Base-by-base conservation (phyloP, 2,797 vertebrate genomes). In the Tangara arthus region DNA sequence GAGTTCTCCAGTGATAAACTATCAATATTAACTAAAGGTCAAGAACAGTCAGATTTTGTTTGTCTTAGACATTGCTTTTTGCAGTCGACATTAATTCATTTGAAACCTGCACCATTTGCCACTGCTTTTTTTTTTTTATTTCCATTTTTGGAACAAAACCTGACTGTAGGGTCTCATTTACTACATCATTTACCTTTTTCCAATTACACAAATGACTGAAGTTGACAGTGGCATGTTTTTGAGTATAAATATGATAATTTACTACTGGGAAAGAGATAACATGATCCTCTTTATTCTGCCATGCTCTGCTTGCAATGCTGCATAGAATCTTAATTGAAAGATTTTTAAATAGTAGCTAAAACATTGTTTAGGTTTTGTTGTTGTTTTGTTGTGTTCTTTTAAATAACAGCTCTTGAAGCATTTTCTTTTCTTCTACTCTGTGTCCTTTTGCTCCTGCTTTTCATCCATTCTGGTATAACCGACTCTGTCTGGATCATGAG, bases 401-500 rank as follows among this genome's bases (percentile, higher is more conserved):
- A 87, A 96, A 97, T 96, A 97, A 92, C 91, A 94, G 90, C 64
- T 90, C 91, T 90, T 56, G 26, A 85, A 91, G 63, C 80, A 66
- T 93, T 97, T 95, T 95, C 94, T 98, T 96, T 99, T 99, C 99
- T 99, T 98, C 98, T 99, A 97, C 97, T 98, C 96, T 97, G 98
- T 98, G 98, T 98, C 97, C 98, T 98, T 98, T 99, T 98, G 98
- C 99, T 99, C 98, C 98, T 98, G 98, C 98, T 99, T 98, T 98
- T 98, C 98, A 98, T 98, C 98, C 98, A 98, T 99, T 99, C 98
- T 98, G 98, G 98, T 98, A 98, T 98, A 98, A 99, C 98, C 98
- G 98, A 99, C 98, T 99, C 98, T 98, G 99, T 98, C 98, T 99
- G 98, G 98, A 99, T 99, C 98, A 99, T 99, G 98, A 99, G 98